Base-by-base conservation (phyloP, 2,888 invertebrate genomes). In the Xiphydria camelus region DNA sequence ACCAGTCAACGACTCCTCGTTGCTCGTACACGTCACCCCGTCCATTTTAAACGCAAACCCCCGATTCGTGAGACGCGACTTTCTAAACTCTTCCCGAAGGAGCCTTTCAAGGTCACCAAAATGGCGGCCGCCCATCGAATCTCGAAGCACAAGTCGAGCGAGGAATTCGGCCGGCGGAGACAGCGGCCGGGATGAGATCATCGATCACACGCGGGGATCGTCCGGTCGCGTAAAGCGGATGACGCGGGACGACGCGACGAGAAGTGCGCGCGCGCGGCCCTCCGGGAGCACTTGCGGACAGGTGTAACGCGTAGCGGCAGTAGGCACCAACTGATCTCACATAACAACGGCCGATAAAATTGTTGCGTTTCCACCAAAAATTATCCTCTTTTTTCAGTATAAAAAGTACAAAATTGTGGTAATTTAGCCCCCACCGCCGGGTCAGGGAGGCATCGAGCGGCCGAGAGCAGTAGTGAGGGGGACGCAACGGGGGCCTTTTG, bases 321-420 rank as follows among this genome's bases (percentile, higher is more conserved):
- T 73, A 71, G 70, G 62, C 70, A 65, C 67, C 67, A 70, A 72
- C 72, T 72, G 72, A 72, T 73, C 73, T 70, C 73, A 64, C 68
- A 71, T 70, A 73, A 73, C 73, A 70, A 70, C 70, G 68, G 60
- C 67, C 70, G 72, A 72, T 72, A 73, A 72, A 72, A 72, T 73
- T 71, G 69, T 73, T 72, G 73, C 72, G 73, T 72, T 72, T 73
- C 73, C 66, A 73, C 72, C 73, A 72, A 72, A 72, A 72, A 73
- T 72, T 68, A 71, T 73, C 70, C 66, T 68, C 70, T 65, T 65
- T 67, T 65, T 68, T 65, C 64, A 55, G 64, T 61, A 68, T 62
- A 68, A 73, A 70, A 72, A 72, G 70, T 71, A 68, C 70, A 66
- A 72, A 72, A 72, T 73, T 71, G 72, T 73, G 71, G 73, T 70